Evolutionary conservation across 2,888 invertebrate genomes (phyloP).

Genomic region (Chrysodeixis includens): DNA sequence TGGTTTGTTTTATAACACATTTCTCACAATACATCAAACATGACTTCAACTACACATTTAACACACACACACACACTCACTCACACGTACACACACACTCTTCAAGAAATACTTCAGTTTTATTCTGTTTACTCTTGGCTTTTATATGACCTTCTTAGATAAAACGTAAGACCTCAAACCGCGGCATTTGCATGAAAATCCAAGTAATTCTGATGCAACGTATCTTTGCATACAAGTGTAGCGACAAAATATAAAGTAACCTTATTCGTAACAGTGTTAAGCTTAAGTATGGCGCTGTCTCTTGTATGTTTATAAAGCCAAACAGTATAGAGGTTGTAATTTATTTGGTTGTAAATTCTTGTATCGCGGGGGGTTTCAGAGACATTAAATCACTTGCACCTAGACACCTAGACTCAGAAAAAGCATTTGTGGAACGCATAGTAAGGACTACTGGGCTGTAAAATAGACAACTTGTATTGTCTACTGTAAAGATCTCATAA

Average conservation of each 20-base stretch:
- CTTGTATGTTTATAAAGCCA: no score
- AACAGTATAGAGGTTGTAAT: no score
- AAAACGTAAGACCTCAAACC: neutral
- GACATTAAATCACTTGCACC: no score
- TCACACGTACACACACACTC: neutral
- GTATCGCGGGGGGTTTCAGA: no score
- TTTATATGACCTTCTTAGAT: neutral
- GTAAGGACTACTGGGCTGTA: no score
- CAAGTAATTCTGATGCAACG: neutral
- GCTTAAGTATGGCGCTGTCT: neutral
- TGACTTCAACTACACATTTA: neutral
- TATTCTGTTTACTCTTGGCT: neutral
- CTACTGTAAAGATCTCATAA: no score
- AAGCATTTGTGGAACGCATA: no score
- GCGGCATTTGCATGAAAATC: neutral
- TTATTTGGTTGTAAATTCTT: no score
- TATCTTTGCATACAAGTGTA: neutral
- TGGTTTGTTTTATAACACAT: neutral
- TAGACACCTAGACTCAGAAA: no score
- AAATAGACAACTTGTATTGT: no score
- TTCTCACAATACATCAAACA: neutral
- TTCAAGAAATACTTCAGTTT: neutral
- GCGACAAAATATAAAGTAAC: neutral
- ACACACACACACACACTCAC: no score
- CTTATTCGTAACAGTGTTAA: neutral